phyloP scores from a whole-genome alignment of 1,140 invertebrate genomes.

The Papilio polyxenes region DNA sequence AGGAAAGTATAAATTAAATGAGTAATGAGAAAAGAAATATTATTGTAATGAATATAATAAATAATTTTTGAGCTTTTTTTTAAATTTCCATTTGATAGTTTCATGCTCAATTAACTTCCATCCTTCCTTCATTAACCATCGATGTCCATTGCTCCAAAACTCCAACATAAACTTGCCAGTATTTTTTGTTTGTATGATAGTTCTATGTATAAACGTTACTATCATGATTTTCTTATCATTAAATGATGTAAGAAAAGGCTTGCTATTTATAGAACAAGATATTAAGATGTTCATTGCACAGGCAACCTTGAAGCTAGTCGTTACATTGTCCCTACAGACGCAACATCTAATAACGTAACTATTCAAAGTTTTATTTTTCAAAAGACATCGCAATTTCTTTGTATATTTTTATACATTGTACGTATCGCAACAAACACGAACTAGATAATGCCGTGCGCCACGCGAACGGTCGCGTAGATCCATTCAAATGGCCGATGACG shows the following conservation, averaged over 20 bases:
- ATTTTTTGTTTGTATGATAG: too few species aligned
- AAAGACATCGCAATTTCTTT: slow-evolving; percentile 34
- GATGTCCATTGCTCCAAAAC: too few species aligned
- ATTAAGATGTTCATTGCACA: slow-evolving; percentile 11
- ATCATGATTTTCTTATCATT: too few species aligned
- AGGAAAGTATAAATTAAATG: too few species aligned
- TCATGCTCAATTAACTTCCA: too few species aligned
- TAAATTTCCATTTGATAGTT: too few species aligned
- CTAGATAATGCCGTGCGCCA: slow-evolving; percentile 64
- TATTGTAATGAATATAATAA: too few species aligned
- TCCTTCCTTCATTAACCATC: too few species aligned
- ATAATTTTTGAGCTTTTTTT: too few species aligned
- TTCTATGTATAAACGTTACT: too few species aligned
- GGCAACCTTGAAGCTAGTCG: not conserved
- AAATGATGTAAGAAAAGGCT: not conserved
- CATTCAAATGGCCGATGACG: slow-evolving; percentile 73
- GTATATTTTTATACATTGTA: slow-evolving; percentile 50
- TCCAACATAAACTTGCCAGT: too few species aligned
- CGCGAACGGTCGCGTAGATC: slow-evolving; percentile 63
- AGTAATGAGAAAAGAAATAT: too few species aligned
- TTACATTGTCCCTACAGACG: not conserved
- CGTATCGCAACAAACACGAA: slow-evolving; percentile 49
- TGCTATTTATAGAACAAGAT: not conserved
- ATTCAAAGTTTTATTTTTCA: slow-evolving; percentile 31
- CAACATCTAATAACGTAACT: not conserved